These are phyloP conservation scores for Castor canadensis DNA, from an alignment of 2,113 vertebrate genomes.

Conservation along the genomic window DNA sequence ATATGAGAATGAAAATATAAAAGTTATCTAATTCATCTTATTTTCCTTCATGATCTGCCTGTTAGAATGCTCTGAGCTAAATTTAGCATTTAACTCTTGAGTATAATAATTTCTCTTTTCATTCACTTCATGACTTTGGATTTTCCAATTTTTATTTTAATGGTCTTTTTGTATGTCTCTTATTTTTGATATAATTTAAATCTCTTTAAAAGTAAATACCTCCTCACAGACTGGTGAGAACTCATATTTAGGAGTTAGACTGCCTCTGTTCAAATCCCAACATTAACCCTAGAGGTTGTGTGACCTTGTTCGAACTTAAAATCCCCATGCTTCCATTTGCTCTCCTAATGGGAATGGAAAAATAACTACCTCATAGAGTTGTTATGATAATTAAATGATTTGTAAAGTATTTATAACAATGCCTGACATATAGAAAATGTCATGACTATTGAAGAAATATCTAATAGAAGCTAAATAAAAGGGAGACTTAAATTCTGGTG, in stretches of 20 bases:
- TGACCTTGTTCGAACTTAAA: background rate
- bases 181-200: constrained; percentile 29
- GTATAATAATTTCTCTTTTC: background rate
- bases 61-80: constrained; percentile 36
- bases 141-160: constrained; percentile 34
- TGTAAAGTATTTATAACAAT: background rate
- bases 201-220: background rate
- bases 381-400: background rate
- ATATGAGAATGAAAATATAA: background rate
- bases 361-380: background rate
- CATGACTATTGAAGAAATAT: background rate
- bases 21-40: background rate
- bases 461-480: too few relatives aligned
- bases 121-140: background rate
- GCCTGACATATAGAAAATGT: background rate
- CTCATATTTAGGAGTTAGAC: background rate
- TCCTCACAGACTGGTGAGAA: background rate
- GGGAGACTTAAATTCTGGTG: background rate
- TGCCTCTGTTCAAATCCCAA: background rate
- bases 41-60: constrained; percentile 42
- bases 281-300: background rate
- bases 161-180: background rate
- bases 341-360: background rate
- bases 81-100: constrained; percentile 19
- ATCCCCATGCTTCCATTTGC: background rate